These are phyloP conservation scores for Neotoma lepida DNA, from an alignment of 2,113 vertebrate species.

Conservation along the genomic window DNA sequence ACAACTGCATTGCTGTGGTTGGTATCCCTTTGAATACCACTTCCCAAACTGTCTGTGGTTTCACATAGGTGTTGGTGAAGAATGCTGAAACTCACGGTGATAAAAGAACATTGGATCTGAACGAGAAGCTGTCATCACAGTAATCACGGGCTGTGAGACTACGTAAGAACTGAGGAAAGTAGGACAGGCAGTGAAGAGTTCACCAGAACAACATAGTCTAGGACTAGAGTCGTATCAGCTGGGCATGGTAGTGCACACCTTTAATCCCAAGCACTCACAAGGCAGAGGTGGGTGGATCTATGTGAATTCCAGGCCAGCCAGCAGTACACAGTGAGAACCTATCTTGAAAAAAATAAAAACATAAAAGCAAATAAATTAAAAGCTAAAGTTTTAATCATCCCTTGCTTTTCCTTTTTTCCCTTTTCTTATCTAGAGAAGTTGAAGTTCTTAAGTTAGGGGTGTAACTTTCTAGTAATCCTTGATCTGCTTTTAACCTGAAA, in stretches of 20 bases:
- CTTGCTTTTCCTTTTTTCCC: not conserved
- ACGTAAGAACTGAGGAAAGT: slow-evolving; percentile 41
- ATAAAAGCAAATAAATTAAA: not conserved
- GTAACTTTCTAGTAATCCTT: slow-evolving; percentile 29
- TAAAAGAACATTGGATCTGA: slow-evolving; percentile 88
- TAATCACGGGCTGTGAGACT: slow-evolving; percentile 59
- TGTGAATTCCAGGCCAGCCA: not conserved
- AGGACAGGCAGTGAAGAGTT: slow-evolving; percentile 35
- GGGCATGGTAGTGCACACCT: not conserved
- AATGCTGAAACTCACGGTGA: slow-evolving; percentile 90
- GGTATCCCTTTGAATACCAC: not conserved
- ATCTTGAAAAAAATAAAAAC: not conserved
- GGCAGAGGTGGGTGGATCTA: not conserved
- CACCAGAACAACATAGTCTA: slow-evolving; percentile 21
- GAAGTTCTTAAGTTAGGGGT: slow-evolving; percentile 52
- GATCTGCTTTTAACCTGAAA: slow-evolving; percentile 62
- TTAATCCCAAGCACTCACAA: not conserved
- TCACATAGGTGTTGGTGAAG: slow-evolving; percentile 90
- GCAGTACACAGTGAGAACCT: not conserved
- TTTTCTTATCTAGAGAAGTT: slow-evolving; percentile 11
- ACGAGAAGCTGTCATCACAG: slow-evolving; percentile 86
- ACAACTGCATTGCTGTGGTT: not conserved
- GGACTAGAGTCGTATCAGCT: not conserved
- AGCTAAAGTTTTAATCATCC: not conserved
- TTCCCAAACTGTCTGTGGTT: slow-evolving; percentile 1